Percentiles rank a stretch among this genome's conserved stretches.
Evolutionary conservation across 2,888 invertebrate genomes (phyloP).

Genomic region (Heliconius sara): DNA sequence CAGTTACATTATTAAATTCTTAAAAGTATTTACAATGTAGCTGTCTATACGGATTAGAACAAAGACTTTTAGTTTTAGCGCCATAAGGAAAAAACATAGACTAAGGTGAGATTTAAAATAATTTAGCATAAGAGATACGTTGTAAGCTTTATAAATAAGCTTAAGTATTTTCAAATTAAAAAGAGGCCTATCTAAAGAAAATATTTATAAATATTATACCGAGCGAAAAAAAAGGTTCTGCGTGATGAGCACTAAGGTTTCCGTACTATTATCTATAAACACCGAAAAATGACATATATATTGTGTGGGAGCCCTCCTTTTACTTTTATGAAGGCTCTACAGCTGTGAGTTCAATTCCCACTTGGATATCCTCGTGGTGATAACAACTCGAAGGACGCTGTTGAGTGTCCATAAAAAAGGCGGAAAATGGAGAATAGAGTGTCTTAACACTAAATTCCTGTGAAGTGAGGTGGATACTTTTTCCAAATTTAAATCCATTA

Average conservation of each 20-base stretch:
- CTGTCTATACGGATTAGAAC: constrained; percentile 10
- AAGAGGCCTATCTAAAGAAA: not conserved
- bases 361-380: not conserved
- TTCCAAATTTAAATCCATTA: no score
- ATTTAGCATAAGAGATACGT: constrained; percentile 13
- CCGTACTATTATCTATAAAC: no score
- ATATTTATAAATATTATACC: not conserved
- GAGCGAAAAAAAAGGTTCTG: no score
- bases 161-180: not conserved
- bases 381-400: not conserved
- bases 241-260: no score
- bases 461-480: no score
- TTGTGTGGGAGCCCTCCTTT: no score
- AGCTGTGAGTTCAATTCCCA: not conserved
- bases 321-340: not conserved
- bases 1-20: not conserved
- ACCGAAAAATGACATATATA: no score
- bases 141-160: not conserved
- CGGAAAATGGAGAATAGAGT: not conserved
- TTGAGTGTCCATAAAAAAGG: no score
- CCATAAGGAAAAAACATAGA: not conserved
- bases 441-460: no score
- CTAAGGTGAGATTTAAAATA: not conserved
- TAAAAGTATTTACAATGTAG: not conserved
- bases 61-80: not conserved